Base-by-base conservation (phyloP, 2,888 invertebrate species). In the Calephelis perditalis region DNA sequence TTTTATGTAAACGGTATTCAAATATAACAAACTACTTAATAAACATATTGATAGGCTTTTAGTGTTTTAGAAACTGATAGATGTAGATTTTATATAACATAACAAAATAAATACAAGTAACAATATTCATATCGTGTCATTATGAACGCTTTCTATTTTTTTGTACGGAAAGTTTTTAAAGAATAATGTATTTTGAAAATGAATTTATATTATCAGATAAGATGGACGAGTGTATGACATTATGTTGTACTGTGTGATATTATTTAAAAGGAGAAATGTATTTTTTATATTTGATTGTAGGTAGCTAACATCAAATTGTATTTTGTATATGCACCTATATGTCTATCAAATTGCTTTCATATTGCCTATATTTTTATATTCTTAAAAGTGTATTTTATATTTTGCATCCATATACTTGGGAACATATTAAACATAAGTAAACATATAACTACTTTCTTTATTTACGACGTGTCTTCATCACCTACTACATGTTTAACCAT, bases 51-150 rank as follows among this genome's bases (percentile, higher is more conserved):
- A 26, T 52, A 52, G 52, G 52, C 52, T 35, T 52, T 52, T 52
- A 52, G 52, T 52, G 26, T 35, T 52, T 52, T 52, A 52, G 52
- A 10, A 52, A 52, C 11, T 35, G 35, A 35, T 52, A 52, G 52
- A 6, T 5, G 11, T 52, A 52, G 35, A 11, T 52, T 52, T 52
- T 49, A 35, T 52, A 52, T 52, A 10, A 52, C 26, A 26, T 49
- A 49, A 52, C 52, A 52, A 11, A 52, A 52, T 52, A 52, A 52
- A 52, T 49, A 49, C 49, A 49, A 49, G 49, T 49, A 12, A 49
- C 49, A 52, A 26, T 52, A 52, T 15, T 52, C 10, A 52, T 52
- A 52, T 52, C 35, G 52, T 35, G 35, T 52, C 52, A 52, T 52
- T 52, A 26, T 35, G 26, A 35, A 35, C 15, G 52, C 52, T 52